Conservation (phyloP, 2,113 vertebrate genomes). For the Dicaeum eximium region DNA sequence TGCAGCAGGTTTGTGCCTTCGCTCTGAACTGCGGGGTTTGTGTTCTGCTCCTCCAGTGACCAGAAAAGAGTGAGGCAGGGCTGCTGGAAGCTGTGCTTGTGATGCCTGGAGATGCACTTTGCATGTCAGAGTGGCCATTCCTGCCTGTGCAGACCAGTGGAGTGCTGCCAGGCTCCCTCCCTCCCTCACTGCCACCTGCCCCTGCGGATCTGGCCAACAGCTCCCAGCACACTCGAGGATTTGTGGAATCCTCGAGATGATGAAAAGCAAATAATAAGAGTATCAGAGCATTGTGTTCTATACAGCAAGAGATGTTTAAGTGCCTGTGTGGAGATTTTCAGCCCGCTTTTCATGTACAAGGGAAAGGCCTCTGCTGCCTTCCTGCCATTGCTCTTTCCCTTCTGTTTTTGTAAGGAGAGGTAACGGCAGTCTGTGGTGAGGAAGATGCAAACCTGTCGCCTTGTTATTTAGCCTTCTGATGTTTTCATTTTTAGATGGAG, state of each 20-base stretch:
- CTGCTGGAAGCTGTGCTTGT: not conserved
- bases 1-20: not conserved
- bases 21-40: not conserved
- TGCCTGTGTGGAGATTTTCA: not conserved
- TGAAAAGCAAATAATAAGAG: not conserved
- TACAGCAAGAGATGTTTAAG: not conserved
- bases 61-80: not conserved
- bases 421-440: not conserved
- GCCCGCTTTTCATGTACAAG: not conserved
- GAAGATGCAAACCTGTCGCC: not conserved
- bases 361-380: not conserved
- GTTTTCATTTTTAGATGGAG: too few relatives aligned
- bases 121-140: not conserved
- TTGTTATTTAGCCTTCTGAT: too few relatives aligned
- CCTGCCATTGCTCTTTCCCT: not conserved
- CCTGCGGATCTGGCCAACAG: not conserved
- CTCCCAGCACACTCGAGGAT: not conserved
- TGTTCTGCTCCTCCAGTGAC: not conserved
- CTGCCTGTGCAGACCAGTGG: not conserved
- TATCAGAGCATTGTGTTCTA: not conserved
- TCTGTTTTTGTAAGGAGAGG: not conserved
- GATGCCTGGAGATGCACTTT: not conserved
- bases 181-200: not conserved
- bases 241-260: not conserved
- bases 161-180: not conserved